phyloP scores from a whole-genome alignment of 2,797 vertebrate species.

The Remorina albescens region DNA sequence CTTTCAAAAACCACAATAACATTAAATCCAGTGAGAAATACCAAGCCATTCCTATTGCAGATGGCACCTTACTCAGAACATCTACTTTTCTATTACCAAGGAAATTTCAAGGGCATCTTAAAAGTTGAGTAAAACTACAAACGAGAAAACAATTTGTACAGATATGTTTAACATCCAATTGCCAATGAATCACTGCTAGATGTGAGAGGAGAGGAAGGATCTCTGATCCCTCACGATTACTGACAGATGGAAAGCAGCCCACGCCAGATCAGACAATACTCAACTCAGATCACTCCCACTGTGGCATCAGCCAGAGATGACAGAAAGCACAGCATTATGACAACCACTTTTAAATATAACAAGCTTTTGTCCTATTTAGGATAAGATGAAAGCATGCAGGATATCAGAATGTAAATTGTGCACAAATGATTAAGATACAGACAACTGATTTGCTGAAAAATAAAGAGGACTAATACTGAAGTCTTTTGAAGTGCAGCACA shows the following conservation, averaged over 20 bases:
- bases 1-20: conserved; percentile 15
- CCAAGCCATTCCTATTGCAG: conserved; percentile 13
- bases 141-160: conserved; percentile 58
- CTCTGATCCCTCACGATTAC: conserved; percentile 67
- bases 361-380: conserved; percentile 69
- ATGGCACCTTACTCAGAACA: conserved; percentile 1
- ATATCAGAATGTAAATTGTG: conserved; percentile 33
- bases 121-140: conserved; percentile 36
- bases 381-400: conserved; percentile 55
- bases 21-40: conserved; percentile 24
- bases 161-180: conserved; percentile 58
- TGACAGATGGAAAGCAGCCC: conserved; percentile 78
- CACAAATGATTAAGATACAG: conserved; percentile 48
- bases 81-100: conserved; percentile 27
- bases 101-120: conserved; percentile 36
- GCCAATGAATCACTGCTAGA: conserved; percentile 51
- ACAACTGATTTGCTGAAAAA: conserved; percentile 38
- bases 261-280: conserved; percentile 74
- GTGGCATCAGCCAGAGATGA: conserved; percentile 59
- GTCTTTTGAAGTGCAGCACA: conserved; percentile 33
- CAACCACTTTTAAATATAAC: conserved; percentile 65
- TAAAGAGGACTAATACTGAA: conserved; percentile 37
- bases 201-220: conserved; percentile 45
- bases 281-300: conserved; percentile 70
- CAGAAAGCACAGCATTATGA: conserved; percentile 67